Percentiles rank a stretch among this genome's conserved stretches.
These are phyloP conservation scores for Phoxinus phoxinus DNA, from an alignment of 2,113 vertebrate genomes.

Conservation along the genomic window DNA sequence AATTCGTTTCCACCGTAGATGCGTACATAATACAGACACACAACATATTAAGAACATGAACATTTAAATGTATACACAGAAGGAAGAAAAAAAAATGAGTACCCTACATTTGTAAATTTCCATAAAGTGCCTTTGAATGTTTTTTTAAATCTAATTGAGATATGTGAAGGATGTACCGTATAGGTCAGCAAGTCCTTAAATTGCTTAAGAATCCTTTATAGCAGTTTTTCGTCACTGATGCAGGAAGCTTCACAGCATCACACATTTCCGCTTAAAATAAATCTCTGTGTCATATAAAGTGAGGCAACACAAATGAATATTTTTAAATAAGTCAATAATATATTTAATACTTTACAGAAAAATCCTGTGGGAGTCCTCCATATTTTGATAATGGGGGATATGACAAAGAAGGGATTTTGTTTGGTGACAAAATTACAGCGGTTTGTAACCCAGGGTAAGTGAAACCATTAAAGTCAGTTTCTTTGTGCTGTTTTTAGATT, in stretches of 20 bases:
- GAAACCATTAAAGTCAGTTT: neutral
- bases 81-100: too few relatives aligned
- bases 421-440: conserved; percentile 45
- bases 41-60: too few relatives aligned
- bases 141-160: neutral
- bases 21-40: too few relatives aligned
- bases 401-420: conserved; percentile 8
- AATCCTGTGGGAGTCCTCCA: conserved; percentile 35
- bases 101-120: too few relatives aligned
- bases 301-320: too few relatives aligned
- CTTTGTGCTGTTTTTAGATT: neutral
- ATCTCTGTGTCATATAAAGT: too few relatives aligned
- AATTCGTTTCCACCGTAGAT: too few relatives aligned
- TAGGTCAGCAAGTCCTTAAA: neutral
- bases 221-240: too few relatives aligned
- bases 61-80: too few relatives aligned
- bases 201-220: neutral
- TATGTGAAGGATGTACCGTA: neutral
- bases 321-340: too few relatives aligned
- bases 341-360: conserved; percentile 34
- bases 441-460: conserved; percentile 55
- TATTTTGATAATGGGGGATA: conserved; percentile 24
- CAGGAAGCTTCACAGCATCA: too few relatives aligned
- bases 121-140: neutral
- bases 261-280: too few relatives aligned